Evolutionary conservation across 2,113 vertebrate species (phyloP).

Genomic region (Percina caprodes): DNA sequence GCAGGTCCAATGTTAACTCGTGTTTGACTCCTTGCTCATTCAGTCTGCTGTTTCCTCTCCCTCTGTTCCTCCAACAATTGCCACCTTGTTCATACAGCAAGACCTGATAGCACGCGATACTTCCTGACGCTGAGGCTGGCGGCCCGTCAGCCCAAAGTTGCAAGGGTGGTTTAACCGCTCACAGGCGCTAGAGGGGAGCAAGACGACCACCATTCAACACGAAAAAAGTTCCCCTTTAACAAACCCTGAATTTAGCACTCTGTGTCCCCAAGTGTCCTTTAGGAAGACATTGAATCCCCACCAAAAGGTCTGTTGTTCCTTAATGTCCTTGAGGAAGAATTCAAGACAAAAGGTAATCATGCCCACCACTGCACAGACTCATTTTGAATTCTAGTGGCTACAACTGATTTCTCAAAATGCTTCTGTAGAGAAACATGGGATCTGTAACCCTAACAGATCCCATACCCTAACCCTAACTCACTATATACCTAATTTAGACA

Average conservation of each 20-base stretch:
- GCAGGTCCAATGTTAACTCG: no score
- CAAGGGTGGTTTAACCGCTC: no score
- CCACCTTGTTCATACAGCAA: no score
- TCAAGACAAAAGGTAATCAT: neutral
- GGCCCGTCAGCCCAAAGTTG: no score
- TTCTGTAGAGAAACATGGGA: neutral
- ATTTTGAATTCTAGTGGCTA: neutral
- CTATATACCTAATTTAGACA: neutral
- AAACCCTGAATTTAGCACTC: neutral
- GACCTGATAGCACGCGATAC: no score
- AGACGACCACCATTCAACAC: no score
- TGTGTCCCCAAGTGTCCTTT: neutral
- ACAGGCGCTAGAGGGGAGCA: no score
- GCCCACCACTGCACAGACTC: neutral
- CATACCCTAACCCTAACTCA: neutral
- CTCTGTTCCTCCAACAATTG: no score
- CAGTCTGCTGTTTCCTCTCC: no score
- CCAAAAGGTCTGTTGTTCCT: neutral
- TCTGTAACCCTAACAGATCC: neutral
- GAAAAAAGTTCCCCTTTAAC: no score
- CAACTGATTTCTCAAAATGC: neutral
- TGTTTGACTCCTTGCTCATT: no score
- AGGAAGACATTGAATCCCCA: neutral
- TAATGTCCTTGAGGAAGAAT: neutral
- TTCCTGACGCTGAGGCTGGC: no score